Evolutionary conservation across 2,797 vertebrate species (phyloP).

Genomic region (Sebastes iracundus): DNA sequence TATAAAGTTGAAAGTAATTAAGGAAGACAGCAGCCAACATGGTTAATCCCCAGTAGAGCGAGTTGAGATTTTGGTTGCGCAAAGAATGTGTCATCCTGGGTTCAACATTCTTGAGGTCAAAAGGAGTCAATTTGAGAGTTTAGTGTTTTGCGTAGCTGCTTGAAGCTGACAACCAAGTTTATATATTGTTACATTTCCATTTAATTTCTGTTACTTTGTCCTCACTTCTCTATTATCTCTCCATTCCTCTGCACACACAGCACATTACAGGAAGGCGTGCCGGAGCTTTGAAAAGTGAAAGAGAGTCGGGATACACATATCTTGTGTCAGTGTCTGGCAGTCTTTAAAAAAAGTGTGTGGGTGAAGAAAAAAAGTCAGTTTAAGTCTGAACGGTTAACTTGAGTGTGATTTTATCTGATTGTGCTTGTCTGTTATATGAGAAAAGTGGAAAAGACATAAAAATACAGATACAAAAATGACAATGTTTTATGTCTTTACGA

Average conservation of each 20-base stretch:
- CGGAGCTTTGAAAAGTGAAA: conserved; percentile 52
- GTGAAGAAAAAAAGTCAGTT: not conserved
- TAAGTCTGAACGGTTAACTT: not conserved
- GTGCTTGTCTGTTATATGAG: not conserved
- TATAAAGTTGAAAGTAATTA: not conserved
- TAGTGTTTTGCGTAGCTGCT: not conserved
- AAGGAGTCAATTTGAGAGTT: conserved; percentile 6
- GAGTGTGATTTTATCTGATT: not conserved
- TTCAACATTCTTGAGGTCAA: conserved; percentile 69
- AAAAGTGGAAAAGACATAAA: not conserved
- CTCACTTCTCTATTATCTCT: not conserved
- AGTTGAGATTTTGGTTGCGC: conserved; percentile 12
- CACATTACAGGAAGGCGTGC: conserved; percentile 17
- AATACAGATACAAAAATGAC: not conserved
- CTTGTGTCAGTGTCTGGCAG: not conserved
- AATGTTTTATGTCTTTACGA: not conserved
- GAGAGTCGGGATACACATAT: not conserved
- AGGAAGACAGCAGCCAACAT: not conserved
- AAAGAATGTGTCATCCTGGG: conserved; percentile 51
- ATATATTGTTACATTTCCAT: not conserved
- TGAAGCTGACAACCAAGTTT: not conserved
- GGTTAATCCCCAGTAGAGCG: not conserved
- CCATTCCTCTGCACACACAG: not conserved
- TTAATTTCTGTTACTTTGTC: not conserved
- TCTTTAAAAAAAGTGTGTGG: not conserved